A percentile compares a stretch with the other conserved stretches of the same genome.
phyloP scores from a whole-genome alignment of 2,113 vertebrate species.

The Callocephalon fimbriatum region DNA sequence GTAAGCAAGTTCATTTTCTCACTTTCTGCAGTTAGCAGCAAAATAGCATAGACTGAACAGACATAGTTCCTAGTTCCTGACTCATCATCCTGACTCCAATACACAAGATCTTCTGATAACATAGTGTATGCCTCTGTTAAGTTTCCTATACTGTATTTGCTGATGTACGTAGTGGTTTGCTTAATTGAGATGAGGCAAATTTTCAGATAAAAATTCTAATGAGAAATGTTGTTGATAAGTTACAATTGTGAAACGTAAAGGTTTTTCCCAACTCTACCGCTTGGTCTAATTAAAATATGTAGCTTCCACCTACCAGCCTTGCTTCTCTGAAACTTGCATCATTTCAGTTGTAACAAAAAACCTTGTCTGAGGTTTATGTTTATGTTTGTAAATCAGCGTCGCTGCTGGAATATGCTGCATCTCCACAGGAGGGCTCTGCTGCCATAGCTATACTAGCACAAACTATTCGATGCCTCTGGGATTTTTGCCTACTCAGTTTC shows the following conservation, averaged over 20 bases:
- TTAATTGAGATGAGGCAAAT: background rate
- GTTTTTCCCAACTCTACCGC: fast-evolving
- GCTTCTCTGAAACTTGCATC: background rate
- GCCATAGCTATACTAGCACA: background rate
- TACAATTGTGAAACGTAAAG: background rate
- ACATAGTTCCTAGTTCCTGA: background rate
- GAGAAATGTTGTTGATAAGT: background rate
- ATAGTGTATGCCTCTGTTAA: background rate
- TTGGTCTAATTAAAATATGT: background rate
- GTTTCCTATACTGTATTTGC: background rate
- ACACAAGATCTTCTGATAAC: background rate
- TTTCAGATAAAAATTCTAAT: background rate
- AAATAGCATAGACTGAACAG: background rate
- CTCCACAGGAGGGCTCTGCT: slow-evolving; percentile 65
- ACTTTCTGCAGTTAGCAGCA: background rate
- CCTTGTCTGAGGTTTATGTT: background rate
- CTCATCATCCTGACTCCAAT: background rate
- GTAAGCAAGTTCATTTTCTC: background rate
- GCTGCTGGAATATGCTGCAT: background rate
- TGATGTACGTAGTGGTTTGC: background rate
- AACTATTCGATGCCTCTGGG: background rate
- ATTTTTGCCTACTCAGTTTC: fast-evolving
- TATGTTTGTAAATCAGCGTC: background rate
- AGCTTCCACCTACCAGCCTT: background rate
- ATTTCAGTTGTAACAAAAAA: background rate